Base-by-base conservation (phyloP, 2,113 vertebrate species). In the Triplophysa rosa region DNA sequence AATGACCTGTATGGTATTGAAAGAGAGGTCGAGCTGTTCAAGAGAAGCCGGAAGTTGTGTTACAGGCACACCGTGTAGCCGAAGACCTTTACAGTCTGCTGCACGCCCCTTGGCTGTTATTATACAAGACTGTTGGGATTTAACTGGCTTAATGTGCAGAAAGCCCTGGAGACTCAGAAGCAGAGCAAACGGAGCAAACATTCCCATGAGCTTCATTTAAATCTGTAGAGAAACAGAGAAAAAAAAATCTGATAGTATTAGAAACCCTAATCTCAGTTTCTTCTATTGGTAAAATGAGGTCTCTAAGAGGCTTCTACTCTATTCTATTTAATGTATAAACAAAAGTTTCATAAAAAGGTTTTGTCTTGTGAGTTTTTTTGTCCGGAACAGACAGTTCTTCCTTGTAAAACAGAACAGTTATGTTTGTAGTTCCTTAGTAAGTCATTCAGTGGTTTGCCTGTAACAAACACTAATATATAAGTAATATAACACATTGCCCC, bases 1-100 rank as follows among this genome's bases (percentile, higher is more conserved):
- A 76, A 96, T 82, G 14, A 83, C 78, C 29, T 17, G 54, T 1
- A 95, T 87, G 59, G 78, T 85, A 83, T 96, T 96, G 83, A 88
- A 93, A 23, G 95, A 95, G 45, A 95, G 91, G 80, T 96, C 93
- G 4, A 95, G 76, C 0, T 52, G 3, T 13, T 84, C 86, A 23
- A 95, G 78, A 0, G 84, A 84, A 5, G 42, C 0, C 2, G 93
- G 93, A n/a, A 96, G 83, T 0, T 80, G 59, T n/a, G 72, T 85
- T 8, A 37, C 72, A 10, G 94, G 95, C 13, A 95, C 89, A 2
- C 0, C 16, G 0, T 23, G 7, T 12, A 95, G 87, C 4, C 82
- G 86, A 67, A 54, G 78, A 0, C 95, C 94, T 13, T 81, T 70
- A 84, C 94, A 96, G 84, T 90, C 80, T 59, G 90, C 94, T 6